These are phyloP conservation scores for Hipposideros larvatus DNA, from an alignment of 2,797 vertebrate genomes.

Conservation along the genomic window DNA sequence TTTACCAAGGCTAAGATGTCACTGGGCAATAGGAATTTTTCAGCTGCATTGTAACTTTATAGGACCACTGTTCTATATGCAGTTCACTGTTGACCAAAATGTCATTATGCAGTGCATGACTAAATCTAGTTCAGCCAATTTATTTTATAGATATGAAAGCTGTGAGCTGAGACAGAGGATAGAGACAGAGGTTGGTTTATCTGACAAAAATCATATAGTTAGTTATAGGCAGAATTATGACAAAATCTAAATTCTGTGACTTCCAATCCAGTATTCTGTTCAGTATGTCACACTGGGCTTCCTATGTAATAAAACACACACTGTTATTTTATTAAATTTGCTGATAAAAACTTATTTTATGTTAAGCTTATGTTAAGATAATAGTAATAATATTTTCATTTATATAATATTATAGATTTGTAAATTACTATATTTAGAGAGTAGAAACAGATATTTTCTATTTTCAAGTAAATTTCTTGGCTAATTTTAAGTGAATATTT, in stretches of 20 bases:
- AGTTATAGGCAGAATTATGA: background rate
- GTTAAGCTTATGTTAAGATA: background rate
- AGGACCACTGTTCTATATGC: background rate
- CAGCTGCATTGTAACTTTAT: background rate
- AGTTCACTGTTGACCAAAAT: background rate
- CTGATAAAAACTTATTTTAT: background rate
- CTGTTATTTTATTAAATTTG: background rate
- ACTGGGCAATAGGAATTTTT: background rate
- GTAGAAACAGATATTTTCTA: background rate
- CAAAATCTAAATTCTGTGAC: background rate
- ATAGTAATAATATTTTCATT: background rate
- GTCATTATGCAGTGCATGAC: background rate
- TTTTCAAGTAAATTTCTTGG: background rate
- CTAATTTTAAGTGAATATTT: slow-evolving; percentile 18
- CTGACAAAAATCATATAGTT: background rate
- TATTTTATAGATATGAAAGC: slow-evolving; percentile 77
- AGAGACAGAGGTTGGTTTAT: background rate
- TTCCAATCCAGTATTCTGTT: background rate
- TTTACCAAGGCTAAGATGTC: background rate
- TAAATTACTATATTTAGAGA: background rate
- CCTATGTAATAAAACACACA: background rate
- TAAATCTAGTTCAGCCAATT: too few species aligned
- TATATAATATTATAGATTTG: background rate
- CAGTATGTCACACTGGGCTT: background rate
- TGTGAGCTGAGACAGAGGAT: background rate